Conservation (phyloP, 2,113 vertebrate genomes). For the Chitala chitala region DNA sequence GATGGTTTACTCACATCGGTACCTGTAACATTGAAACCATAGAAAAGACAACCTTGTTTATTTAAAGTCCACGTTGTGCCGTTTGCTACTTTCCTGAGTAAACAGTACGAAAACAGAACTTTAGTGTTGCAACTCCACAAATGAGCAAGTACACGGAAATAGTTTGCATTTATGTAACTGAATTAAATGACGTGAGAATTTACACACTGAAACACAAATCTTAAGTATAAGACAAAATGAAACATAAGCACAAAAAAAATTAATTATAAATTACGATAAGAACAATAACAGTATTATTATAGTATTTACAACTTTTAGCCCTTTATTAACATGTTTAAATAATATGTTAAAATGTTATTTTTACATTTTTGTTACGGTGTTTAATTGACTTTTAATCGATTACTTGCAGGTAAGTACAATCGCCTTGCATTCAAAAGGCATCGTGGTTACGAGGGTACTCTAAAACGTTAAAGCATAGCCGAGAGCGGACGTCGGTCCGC, state of each 20-base stretch:
- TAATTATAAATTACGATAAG: too few relatives aligned
- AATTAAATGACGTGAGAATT: background rate
- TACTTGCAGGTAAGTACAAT: background rate
- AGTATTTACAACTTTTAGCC: too few relatives aligned
- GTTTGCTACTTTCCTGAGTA: background rate
- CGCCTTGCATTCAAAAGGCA: background rate
- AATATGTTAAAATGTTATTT: background rate
- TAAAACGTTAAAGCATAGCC: slow-evolving; percentile 16
- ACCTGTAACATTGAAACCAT: too few relatives aligned
- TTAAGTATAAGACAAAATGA: background rate
- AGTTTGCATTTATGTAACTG: background rate
- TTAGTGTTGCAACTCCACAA: background rate
- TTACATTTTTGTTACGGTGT: background rate
- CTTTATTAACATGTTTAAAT: background rate
- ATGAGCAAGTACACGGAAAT: background rate
- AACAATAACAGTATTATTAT: too few relatives aligned
- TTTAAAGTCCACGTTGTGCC: background rate
- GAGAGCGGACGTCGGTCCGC: slow-evolving; percentile 31
- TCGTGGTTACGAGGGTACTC: background rate
- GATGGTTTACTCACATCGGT: too few relatives aligned
- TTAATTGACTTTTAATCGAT: background rate
- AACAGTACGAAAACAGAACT: background rate
- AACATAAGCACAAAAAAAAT: background rate
- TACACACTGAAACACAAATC: background rate
- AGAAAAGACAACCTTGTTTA: too few relatives aligned